Evolutionary conservation across 1,140 invertebrate species (phyloP), one percentile per base, ranked within the genome.

Genomic region (Globodera ellingtonae): DNA sequence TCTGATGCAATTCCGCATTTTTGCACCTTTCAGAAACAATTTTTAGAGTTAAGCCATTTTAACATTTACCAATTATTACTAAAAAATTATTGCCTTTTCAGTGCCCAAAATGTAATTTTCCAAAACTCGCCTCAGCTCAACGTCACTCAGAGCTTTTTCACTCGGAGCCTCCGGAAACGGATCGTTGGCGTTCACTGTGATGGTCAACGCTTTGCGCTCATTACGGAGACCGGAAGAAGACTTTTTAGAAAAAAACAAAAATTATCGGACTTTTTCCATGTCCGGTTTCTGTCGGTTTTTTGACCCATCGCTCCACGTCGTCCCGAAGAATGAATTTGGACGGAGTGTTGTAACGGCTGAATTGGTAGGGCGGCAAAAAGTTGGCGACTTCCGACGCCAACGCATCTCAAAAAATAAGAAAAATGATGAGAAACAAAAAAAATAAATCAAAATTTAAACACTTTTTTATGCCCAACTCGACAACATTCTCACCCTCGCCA

Each of bases 121-220:
- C 35, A 35, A 35, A 35, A 35, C 21, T 83, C 62, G 82, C 84
- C 84, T 75, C 81, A 84, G 82, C 13, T 86, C 78, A 15, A 86
- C 86, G 56, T 88, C 86, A 0, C 73, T 59, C 24, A 88, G 66
- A 0, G 87, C 87, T 65, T 81, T 86, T 50, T 84, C 75, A 13
- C 67, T 82, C 15, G 87, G 79, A 5, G 69, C 79, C 7, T 67
- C 18, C 46, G 87, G 87, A 70, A 88, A 88, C 2, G 72, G 67
- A n/a, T 89, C 87, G 3, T 75, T 56, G 2, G 73, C 82, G 48
- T 83, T 72, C n/a, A 89, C 86, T 21, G 83, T 88, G 18, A 86
- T 67, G n/a, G 87, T 86, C 0, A 83, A 76, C 6, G 88, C 83
- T 70, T 89, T 89, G 18, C 87, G 82, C 75, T 89, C 88, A n/a